Conservation (phyloP, 35 echinoderm and acorn worm species). For the Anneissia japonica region DNA sequence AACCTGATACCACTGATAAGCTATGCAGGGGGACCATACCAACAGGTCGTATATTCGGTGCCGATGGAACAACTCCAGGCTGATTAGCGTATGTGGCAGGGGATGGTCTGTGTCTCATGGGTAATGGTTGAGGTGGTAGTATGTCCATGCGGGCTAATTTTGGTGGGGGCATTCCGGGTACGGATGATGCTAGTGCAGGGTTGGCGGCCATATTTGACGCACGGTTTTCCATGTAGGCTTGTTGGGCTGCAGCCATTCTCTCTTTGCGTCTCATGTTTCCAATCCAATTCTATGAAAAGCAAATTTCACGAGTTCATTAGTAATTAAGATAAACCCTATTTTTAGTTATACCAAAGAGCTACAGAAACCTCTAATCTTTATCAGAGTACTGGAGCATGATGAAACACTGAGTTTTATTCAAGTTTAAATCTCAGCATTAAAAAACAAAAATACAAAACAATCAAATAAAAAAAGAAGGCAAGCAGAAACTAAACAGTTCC, state of each 20-base stretch:
- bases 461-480: background rate
- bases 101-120: background rate
- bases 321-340: no score
- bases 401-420: no score
- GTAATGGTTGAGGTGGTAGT: background rate
- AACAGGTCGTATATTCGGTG: background rate
- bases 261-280: conserved; percentile 81
- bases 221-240: conserved; percentile 18
- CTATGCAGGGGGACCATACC: background rate
- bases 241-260: conserved; percentile 74
- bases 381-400: no score
- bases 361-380: no score
- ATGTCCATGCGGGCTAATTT: background rate
- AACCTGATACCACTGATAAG: background rate
- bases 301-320: no score
- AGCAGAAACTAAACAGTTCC: background rate
- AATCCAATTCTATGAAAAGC: conserved; percentile 88
- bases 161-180: conserved; percentile 2
- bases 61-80: background rate
- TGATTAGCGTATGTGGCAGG: background rate
- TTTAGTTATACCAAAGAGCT: no score
- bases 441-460: background rate
- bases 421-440: no score
- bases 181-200: background rate
- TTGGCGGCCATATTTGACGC: background rate